Conservation (phyloP, 2,888 invertebrate species). For the Megaustenia siamemsis region DNA sequence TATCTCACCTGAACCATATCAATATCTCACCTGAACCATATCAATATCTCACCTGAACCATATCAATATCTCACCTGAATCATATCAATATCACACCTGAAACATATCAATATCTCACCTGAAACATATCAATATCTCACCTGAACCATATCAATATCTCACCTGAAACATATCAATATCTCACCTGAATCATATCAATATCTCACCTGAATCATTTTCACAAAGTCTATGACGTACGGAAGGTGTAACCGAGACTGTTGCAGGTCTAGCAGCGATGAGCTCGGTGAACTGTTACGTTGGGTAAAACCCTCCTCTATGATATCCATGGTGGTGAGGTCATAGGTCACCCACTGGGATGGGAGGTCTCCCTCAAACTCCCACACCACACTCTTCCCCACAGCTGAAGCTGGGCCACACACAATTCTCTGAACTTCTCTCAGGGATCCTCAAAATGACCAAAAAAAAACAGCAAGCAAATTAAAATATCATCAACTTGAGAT, state of each 20-base stretch:
- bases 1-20: too few species aligned
- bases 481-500: not conserved
- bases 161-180: too few species aligned
- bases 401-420: slow-evolving; percentile 81
- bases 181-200: too few species aligned
- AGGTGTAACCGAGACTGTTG: slow-evolving; percentile 83
- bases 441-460: not conserved
- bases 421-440: slow-evolving; percentile 82
- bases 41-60: too few species aligned
- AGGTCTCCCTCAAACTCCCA: slow-evolving; percentile 92
- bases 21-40: too few species aligned
- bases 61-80: too few species aligned
- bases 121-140: too few species aligned
- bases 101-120: too few species aligned
- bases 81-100: too few species aligned
- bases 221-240: slow-evolving; percentile 88
- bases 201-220: slow-evolving; percentile 86
- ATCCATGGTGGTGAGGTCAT: slow-evolving; percentile 85
- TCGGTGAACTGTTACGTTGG: slow-evolving; percentile 78
- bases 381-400: slow-evolving; percentile 91
- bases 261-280: slow-evolving; percentile 15
- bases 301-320: slow-evolving; percentile 69
- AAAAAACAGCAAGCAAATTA: not conserved
- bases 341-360: slow-evolving; percentile 87
- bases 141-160: too few species aligned